phyloP scores from a whole-genome alignment of 2,888 invertebrate species.

The Incurvaria masculella region DNA sequence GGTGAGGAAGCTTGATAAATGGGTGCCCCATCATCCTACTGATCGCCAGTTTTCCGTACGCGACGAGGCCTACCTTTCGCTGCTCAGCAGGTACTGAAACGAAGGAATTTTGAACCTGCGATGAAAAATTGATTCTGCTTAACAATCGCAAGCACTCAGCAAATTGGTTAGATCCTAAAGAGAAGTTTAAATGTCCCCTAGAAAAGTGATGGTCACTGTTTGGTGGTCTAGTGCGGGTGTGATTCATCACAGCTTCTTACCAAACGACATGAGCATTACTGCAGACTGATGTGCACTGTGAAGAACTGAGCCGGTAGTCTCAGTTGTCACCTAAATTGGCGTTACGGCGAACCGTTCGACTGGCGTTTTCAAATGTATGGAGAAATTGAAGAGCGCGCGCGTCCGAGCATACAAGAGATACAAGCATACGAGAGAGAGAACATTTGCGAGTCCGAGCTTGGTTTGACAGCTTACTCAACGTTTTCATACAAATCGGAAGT shows the following conservation, averaged over 20 bases:
- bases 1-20: conserved; percentile 7
- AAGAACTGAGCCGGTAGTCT: too few species aligned
- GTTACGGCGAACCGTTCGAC: too few species aligned
- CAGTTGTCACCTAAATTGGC: too few species aligned
- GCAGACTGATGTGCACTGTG: conserved; percentile 16
- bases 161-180: conserved; percentile 8
- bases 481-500: too few species aligned
- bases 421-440: too few species aligned
- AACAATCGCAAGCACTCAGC: conserved; percentile 9
- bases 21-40: conserved; percentile 5
- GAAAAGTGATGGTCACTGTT: conserved; percentile 14
- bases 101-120: conserved; percentile 4
- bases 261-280: conserved; percentile 14
- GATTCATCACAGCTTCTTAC: too few species aligned
- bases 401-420: neutral
- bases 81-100: conserved; percentile 7
- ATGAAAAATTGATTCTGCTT: too few species aligned
- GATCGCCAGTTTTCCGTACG: conserved; percentile 8
- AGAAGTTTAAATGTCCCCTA: conserved; percentile 13
- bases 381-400: too few species aligned
- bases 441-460: too few species aligned
- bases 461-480: too few species aligned
- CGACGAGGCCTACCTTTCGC: conserved; percentile 6
- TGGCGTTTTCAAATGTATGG: too few species aligned
- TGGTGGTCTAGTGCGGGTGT: conserved; percentile 16